Base-by-base conservation (phyloP, 2,113 vertebrate species). In the Polyodon spathula region DNA sequence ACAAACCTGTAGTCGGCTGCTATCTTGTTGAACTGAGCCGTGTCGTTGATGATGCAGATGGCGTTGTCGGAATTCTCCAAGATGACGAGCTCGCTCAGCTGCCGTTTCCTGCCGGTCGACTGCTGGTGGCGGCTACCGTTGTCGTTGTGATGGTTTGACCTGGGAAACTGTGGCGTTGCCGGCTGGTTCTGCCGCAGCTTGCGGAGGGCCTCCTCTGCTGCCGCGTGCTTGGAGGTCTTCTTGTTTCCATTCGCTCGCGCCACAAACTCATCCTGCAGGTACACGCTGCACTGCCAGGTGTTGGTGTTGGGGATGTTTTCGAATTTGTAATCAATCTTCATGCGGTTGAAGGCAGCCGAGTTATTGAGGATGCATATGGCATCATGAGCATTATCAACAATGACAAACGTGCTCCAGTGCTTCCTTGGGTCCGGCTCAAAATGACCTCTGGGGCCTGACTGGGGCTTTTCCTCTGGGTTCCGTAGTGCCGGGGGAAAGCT, bases 21-120 rank as follows among this genome's bases (percentile, higher is more conserved):
- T 73, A 98, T 92, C 72, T 93, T 94, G 64, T 99, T 99, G 76
- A 99, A 98, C 74, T 97, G 95, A 56, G 96, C 96, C 0, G 95
- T 97, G 73, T 97, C 92, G 0, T 97, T 98, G 59, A 98, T 86
- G 0, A 92, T 95, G 12, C 93, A 96, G 68, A 98, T 92, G 0
- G 94, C 89, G 11, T 95, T 96, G 2, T 82, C 86, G 3, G 91
- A 92, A 73, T 95, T 97, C 74, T 97, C 92, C 0, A 95, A 86
- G 56, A 98, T 84, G 1, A 97, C 90, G 1, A 97, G 73, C 63
- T 97, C 91, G 56, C 92, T 92, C 67, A 95, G 78, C 53, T 91
- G 86, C 63, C 90, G 89, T 78, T 90, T 92, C 67, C 78, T 86
- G 12, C 71, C 74, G 0, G 70, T 80, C n/a, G n/a, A 81, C 39